Base-by-base conservation (phyloP, 2,888 invertebrate species). In the Stramonita haemastoma region DNA sequence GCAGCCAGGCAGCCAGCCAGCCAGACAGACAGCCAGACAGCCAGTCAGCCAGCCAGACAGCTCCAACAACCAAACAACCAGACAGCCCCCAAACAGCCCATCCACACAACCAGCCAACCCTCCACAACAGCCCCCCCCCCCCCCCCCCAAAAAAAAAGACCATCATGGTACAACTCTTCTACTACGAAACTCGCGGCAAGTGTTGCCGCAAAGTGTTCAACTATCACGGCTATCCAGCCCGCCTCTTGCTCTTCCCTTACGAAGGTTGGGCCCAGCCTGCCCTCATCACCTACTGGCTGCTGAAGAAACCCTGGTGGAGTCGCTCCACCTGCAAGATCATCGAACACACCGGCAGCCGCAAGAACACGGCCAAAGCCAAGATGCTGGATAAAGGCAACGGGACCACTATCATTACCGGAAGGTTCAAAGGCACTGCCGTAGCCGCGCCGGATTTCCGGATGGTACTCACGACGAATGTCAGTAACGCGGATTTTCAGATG, bases 261-360 rank as follows among this genome's bases (percentile, higher is more conserved):
- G 98, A 98, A 95, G 98, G 98, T 36, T 98, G 98, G 98, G 98
- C 98, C 91, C 97, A 98, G 93, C 98, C 98, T 93, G 98, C 98
- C 73, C 97, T 98, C 88, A 98, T 98, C 88, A 98, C 98, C 89
- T 98, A 98, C 96, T 98, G 98, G 98, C 97, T 98, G 89, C 97
- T 98, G 94, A 98, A 98, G 96, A 98, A 98, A 86, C 97, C 97
- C 95, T 98, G 98, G 98, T 98, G 98, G 98, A 97, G 98, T 93
- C 97, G 97, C 89, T 97, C 97, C 94, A 97, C 97, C 87, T 98
- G 98, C 96, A 98, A 98, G 96, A 98, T 98, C 93, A 97, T 98
- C 90, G 98, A 98, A 96, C 97, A 98, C 89, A 97, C 97, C 88
- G 98, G 98, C 92, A 97, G 97, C 79, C 97, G 97, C 95, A 97